Conservation (phyloP, 2,797 vertebrate genomes). For the Pygocentrus nattereri region DNA sequence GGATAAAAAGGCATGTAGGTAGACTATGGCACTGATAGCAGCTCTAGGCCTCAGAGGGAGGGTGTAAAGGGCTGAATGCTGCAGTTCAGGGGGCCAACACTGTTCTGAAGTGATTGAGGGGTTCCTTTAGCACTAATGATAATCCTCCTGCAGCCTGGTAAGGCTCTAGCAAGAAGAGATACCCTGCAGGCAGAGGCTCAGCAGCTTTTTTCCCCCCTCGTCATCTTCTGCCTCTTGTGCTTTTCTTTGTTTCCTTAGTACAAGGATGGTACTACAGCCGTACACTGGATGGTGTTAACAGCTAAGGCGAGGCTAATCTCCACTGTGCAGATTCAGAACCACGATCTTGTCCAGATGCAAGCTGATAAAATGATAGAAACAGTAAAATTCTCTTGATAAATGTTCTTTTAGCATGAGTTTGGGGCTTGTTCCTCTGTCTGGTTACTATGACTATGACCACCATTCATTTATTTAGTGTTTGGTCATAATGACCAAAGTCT, state of each 20-base stretch:
- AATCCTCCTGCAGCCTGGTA: conserved; percentile 11
- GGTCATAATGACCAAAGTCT: too few relatives aligned
- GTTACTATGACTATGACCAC: too few relatives aligned
- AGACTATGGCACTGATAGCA: neutral
- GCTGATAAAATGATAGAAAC: too few relatives aligned
- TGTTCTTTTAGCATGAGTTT: too few relatives aligned
- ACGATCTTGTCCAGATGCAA: neutral
- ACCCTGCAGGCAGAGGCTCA: conserved; percentile 13
- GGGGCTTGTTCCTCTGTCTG: too few relatives aligned
- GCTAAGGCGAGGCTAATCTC: neutral
- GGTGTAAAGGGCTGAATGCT: neutral
- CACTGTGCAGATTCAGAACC: neutral
- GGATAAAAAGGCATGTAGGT: neutral
- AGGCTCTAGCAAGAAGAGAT: conserved; percentile 7
- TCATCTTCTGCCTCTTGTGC: conserved; percentile 3
- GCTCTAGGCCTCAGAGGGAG: neutral
- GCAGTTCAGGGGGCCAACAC: conserved; percentile 3
- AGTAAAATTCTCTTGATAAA: too few relatives aligned
- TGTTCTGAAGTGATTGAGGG: neutral
- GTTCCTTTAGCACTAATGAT: conserved; percentile 33
- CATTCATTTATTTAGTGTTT: too few relatives aligned
- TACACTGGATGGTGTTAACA: neutral
- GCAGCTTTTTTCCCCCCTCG: neutral
- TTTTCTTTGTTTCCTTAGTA: neutral
- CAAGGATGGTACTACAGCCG: neutral